Conservation (phyloP, 1,140 invertebrate genomes). For the Acromyrmex echinatior region DNA sequence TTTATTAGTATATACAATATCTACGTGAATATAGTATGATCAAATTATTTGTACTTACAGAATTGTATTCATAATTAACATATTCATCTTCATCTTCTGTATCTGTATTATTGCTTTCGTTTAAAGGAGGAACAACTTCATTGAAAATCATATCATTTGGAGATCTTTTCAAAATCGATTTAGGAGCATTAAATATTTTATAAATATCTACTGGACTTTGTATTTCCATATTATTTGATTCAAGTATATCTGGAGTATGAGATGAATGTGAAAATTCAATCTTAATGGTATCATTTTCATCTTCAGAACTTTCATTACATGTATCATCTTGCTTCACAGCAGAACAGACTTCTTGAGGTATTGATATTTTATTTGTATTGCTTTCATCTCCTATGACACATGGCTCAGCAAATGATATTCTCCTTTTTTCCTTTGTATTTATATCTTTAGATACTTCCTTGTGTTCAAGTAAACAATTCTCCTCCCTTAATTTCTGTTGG, state of each 20-base stretch:
- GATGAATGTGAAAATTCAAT: constrained; percentile 80
- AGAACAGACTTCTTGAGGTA: constrained; percentile 4
- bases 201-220: constrained; percentile 80
- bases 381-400: background rate
- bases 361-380: constrained; percentile 20
- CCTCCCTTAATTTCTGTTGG: background rate
- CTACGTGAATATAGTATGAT: background rate
- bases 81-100: constrained; percentile 49
- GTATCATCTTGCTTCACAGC: background rate
- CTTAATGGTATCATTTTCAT: constrained; percentile 68
- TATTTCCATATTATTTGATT: constrained; percentile 64
- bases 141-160: constrained; percentile 60
- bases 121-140: constrained; percentile 15
- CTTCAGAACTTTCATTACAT: constrained; percentile 31
- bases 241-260: constrained; percentile 5
- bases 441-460: background rate
- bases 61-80: constrained; percentile 52
- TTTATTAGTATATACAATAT: background rate
- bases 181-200: constrained; percentile 74
- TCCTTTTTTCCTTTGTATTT: constrained; percentile 38
- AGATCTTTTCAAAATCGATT: constrained; percentile 81
- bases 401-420: constrained; percentile 73
- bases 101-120: constrained; percentile 65
- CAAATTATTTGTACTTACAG: constrained; percentile 54
- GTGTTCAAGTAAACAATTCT: background rate